These are phyloP conservation scores for Biston stratarius DNA, from an alignment of 2,888 invertebrate species.

Conservation along the genomic window DNA sequence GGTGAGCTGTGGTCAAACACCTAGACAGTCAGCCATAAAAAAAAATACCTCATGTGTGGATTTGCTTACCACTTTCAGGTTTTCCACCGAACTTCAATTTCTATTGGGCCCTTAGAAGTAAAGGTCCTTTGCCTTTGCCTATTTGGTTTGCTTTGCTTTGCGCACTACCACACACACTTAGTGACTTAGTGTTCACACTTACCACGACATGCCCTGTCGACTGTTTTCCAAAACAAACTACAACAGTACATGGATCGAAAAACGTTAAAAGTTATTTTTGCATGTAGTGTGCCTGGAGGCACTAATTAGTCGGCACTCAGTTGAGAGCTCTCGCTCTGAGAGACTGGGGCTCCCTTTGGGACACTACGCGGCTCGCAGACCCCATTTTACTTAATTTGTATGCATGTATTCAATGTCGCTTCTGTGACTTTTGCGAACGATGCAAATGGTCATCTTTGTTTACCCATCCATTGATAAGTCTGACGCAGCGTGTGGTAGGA, in stretches of 20 bases:
- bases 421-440: conserved; percentile 11
- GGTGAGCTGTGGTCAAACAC: no score
- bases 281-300: conserved; percentile 35
- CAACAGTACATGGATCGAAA: conserved; percentile 15
- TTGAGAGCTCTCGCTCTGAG: conserved; percentile 56
- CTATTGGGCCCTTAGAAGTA: no score
- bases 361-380: conserved; percentile 37
- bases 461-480: background rate
- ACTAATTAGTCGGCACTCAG: conserved; percentile 63
- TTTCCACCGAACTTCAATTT: no score
- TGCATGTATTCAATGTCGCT: conserved; percentile 32
- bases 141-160: no score
- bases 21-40: no score
- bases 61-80: no score
- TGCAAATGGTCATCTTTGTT: background rate
- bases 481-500: background rate
- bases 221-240: no score
- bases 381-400: conserved; percentile 57
- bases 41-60: no score
- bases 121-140: no score
- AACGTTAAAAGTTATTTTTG: conserved; percentile 43
- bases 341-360: conserved; percentile 53
- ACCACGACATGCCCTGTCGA: no score
- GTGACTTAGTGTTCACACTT: no score
- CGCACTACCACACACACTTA: no score